Conservation (phyloP, 2,888 invertebrate species). For the Caenorhabditis uteleia region DNA sequence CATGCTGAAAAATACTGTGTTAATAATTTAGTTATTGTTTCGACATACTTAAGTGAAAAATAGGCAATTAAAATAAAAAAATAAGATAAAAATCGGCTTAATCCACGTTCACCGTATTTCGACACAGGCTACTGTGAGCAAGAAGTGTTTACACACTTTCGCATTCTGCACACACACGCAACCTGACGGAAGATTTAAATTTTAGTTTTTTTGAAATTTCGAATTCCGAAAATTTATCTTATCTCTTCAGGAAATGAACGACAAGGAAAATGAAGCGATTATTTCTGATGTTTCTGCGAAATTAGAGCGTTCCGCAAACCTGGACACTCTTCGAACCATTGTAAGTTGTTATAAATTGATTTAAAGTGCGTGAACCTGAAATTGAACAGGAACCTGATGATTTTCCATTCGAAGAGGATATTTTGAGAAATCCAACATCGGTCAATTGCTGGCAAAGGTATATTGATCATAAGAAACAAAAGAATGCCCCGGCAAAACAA, state of each 20-base stretch:
- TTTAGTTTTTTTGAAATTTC: neutral
- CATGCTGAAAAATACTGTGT: slow-evolving; percentile 36
- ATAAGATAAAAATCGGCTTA: neutral
- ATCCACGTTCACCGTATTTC: neutral
- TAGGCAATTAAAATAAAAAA: neutral
- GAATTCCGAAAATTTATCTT: neutral
- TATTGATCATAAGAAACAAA: slow-evolving; percentile 89
- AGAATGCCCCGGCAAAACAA: slow-evolving; percentile 74
- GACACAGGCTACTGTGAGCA: slow-evolving; percentile 9
- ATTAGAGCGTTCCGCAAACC: slow-evolving; percentile 15
- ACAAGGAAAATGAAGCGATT: slow-evolving; percentile 14
- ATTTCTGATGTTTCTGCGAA: slow-evolving; percentile 7
- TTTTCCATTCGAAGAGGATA: slow-evolving; percentile 97
- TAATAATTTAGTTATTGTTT: no score
- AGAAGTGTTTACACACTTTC: slow-evolving; percentile 1
- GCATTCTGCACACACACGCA: slow-evolving; percentile 2
- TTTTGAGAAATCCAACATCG: slow-evolving; percentile 92
- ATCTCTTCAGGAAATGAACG: slow-evolving; percentile 22
- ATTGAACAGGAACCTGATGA: slow-evolving; percentile 87
- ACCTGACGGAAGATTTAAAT: slow-evolving; percentile 11
- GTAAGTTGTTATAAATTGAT: slow-evolving; percentile 27
- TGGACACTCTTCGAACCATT: slow-evolving; percentile 24
- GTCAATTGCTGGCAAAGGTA: slow-evolving; percentile 98
- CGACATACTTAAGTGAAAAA: no score
- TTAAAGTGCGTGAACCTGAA: no score